Evolutionary conservation across 2,797 vertebrate genomes (phyloP).

Genomic region (Neosalanx taihuensis): DNA sequence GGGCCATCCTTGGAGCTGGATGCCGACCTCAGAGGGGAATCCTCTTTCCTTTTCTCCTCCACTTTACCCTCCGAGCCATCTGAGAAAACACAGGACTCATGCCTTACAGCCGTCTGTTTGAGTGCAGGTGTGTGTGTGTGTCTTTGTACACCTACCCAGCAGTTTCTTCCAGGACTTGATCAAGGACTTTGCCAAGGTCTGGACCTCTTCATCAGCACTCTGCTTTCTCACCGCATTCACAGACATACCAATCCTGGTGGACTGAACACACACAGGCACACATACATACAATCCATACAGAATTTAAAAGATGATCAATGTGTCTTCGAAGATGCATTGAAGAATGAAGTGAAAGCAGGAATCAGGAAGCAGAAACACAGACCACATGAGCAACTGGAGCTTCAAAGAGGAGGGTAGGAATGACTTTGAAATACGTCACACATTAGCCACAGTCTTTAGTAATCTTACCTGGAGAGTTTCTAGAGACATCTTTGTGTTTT

Average conservation of each 20-base stretch:
- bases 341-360: too few relatives aligned
- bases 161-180: slow-evolving; percentile 98
- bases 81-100: slow-evolving; percentile 41
- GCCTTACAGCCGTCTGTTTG: not conserved
- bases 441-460: not conserved
- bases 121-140: not conserved
- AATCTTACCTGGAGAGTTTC: slow-evolving; percentile 87
- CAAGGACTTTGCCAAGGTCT: slow-evolving; percentile 88
- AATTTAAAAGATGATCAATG: not conserved
- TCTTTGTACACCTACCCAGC: slow-evolving; percentile 72
- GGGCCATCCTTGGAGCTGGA: slow-evolving; percentile 77
- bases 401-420: not conserved
- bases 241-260: slow-evolving; percentile 92
- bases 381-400: too few relatives aligned
- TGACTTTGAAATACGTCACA: not conserved
- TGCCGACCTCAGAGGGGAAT: slow-evolving; percentile 71
- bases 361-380: too few relatives aligned
- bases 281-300: not conserved
- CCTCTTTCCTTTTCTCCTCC: slow-evolving; percentile 80
- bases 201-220: slow-evolving; percentile 91
- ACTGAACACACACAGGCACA: slow-evolving; percentile 63
- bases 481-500: slow-evolving; percentile 88
- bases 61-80: slow-evolving; percentile 83
- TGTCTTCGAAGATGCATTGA: too few relatives aligned
- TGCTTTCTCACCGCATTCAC: slow-evolving; percentile 95